Conservation (phyloP, 2,113 vertebrate genomes). For the Caranx ignobilis region DNA sequence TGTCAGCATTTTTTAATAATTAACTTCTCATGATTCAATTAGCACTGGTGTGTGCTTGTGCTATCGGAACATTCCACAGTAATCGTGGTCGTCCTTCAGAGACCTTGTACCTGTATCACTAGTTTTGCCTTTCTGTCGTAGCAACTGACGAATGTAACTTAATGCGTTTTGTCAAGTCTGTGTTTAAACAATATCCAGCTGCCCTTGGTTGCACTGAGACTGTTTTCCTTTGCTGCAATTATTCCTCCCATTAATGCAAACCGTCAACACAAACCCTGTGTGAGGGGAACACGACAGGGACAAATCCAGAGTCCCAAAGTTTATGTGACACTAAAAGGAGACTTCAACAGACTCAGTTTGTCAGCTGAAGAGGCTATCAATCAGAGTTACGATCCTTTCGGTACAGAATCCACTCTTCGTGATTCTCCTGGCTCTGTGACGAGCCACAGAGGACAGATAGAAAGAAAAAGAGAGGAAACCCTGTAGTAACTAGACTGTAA, state of each 20-base stretch:
- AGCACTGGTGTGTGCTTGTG: conserved; percentile 51
- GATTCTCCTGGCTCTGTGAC: not conserved
- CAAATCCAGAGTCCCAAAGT: not conserved
- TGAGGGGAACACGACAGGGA: not conserved
- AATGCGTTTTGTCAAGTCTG: not conserved
- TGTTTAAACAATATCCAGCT: not conserved
- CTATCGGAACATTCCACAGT: conserved; percentile 14
- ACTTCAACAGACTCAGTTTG: not conserved
- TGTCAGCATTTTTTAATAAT: conserved; percentile 76
- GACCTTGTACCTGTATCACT: conserved; percentile 43
- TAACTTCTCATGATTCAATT: conserved; percentile 75
- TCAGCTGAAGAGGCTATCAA: conserved; percentile 6
- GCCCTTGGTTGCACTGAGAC: no score
- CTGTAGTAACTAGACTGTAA: not conserved
- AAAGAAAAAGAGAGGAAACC: not conserved
- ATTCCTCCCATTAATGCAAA: not conserved
- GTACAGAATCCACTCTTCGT: not conserved
- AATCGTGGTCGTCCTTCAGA: conserved; percentile 46
- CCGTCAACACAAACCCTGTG: not conserved
- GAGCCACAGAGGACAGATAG: not conserved
- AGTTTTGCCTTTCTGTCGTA: not conserved
- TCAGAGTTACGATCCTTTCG: not conserved
- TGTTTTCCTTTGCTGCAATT: no score
- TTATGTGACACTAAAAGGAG: not conserved
- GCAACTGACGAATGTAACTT: conserved; percentile 10